phyloP scores from a whole-genome alignment of 1,140 invertebrate genomes.

The Trachelipus rathkii region DNA sequence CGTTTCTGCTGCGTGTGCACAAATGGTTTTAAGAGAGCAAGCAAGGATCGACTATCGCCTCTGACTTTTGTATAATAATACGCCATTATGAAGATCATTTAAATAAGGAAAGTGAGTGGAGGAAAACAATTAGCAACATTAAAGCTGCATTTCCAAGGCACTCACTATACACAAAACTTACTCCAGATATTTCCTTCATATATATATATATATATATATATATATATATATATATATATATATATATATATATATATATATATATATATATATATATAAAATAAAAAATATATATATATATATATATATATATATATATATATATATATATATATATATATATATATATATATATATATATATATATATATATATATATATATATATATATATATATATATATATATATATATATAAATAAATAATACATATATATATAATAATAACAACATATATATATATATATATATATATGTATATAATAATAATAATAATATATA shows the following conservation, averaged over 20 bases:
- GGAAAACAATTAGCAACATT: constrained; percentile 8
- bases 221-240: constrained; percentile 15
- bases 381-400: too few species aligned
- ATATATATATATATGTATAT: too few species aligned
- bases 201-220: neutral
- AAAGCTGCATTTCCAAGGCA: neutral
- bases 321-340: constrained; percentile 5
- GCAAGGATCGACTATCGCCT: neutral
- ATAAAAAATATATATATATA: neutral
- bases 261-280: neutral
- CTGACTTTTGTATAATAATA: neutral
- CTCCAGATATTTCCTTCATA: too few species aligned
- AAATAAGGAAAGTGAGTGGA: neutral
- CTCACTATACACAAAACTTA: too few species aligned
- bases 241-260: constrained; percentile 1
- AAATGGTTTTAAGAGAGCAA: too few species aligned
- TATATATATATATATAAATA: too few species aligned
- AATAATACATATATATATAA: too few species aligned
- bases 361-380: too few species aligned
- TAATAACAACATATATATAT: too few species aligned
- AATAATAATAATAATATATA: too few species aligned
- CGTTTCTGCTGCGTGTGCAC: too few species aligned
- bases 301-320: constrained; percentile 5
- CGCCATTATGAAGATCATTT: neutral
- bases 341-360: too few species aligned